These are phyloP conservation scores for Rhynchopsitta pachyrhyncha DNA, from an alignment of 2,113 vertebrate species.

Conservation along the genomic window DNA sequence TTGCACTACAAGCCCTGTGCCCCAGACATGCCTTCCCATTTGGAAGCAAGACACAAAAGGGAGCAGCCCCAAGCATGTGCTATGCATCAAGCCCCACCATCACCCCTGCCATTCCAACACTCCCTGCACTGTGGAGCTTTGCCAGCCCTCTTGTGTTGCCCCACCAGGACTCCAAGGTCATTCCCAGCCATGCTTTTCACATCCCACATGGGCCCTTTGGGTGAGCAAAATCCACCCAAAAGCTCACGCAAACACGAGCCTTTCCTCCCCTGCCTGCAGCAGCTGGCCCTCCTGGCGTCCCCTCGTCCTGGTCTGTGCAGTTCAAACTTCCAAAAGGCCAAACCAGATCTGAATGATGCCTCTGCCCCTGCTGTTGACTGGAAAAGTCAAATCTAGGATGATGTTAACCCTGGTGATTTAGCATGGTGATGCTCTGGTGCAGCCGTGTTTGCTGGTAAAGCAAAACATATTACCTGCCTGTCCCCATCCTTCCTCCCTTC, in stretches of 20 bases:
- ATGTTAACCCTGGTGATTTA: neutral
- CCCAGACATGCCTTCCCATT: neutral
- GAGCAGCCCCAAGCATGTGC: neutral
- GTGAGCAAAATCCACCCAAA: neutral
- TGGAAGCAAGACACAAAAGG: neutral
- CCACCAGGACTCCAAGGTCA: neutral
- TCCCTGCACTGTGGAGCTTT: rapidly evolving
- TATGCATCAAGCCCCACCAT: rapidly evolving
- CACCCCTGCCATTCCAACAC: neutral
- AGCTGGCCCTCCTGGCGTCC: neutral
- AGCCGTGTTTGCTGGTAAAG: neutral
- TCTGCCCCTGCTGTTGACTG: neutral
- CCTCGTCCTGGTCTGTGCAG: neutral
- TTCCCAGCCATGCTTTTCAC: rapidly evolving
- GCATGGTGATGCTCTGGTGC: neutral
- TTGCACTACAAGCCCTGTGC: neutral
- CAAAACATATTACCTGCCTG: neutral
- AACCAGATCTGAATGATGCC: neutral
- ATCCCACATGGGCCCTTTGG: neutral
- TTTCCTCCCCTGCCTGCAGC: neutral
- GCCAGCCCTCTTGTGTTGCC: neutral
- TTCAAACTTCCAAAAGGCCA: neutral
- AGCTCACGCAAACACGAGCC: rapidly evolving
- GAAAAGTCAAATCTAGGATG: neutral
- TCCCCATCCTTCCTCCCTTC: neutral